phyloP scores from a whole-genome alignment of 2,113 vertebrate species.

The Prietella phreatophila region DNA sequence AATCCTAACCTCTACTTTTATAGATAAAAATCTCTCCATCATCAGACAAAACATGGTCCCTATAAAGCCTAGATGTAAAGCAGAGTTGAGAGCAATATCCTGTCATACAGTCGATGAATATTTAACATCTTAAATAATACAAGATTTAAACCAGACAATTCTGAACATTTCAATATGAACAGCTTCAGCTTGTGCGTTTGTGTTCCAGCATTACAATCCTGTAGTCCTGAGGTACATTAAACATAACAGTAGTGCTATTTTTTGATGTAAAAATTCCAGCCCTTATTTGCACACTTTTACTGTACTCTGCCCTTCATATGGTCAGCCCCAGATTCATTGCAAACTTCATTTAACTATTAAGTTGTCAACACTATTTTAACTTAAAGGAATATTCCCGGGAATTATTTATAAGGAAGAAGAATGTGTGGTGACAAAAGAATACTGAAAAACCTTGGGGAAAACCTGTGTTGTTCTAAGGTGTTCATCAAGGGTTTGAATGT shows the following conservation, averaged over 20 bases:
- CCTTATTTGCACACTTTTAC: background rate
- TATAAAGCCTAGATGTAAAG: constrained; percentile 24
- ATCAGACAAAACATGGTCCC: constrained; percentile 43
- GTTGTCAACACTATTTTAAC: background rate
- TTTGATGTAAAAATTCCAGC: background rate
- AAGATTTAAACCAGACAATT: background rate
- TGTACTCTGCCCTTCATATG: background rate
- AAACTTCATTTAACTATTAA: background rate
- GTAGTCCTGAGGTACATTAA: background rate
- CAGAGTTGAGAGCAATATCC: background rate
- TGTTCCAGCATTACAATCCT: background rate
- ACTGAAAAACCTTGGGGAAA: background rate
- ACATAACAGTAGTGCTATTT: background rate
- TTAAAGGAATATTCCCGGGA: background rate
- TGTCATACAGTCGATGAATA: background rate
- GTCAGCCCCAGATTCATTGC: background rate
- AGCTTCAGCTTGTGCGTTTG: background rate
- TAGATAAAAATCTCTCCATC: background rate
- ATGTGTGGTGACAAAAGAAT: background rate
- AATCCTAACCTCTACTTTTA: constrained; percentile 14
- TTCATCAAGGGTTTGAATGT: background rate
- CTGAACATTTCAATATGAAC: background rate
- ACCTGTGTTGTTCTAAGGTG: background rate
- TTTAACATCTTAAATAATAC: background rate
- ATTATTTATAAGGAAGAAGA: background rate